These are phyloP conservation scores for Speoplatyrhinus poulsoni DNA, from an alignment of 2,113 vertebrate species.

Conservation along the genomic window DNA sequence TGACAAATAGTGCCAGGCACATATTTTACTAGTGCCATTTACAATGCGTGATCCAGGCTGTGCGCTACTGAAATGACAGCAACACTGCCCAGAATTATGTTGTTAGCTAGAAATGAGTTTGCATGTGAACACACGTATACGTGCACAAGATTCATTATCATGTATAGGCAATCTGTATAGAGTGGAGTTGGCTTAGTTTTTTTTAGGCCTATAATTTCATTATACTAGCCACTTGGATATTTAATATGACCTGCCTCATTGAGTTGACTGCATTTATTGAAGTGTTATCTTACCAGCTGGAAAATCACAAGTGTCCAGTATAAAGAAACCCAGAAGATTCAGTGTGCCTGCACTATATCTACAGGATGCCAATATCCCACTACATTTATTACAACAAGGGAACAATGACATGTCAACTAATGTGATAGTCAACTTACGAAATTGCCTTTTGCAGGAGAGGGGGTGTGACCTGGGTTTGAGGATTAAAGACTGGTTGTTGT, in stretches of 20 bases:
- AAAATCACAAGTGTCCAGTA: too few species aligned
- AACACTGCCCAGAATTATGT: conserved; percentile 50
- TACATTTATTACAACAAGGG: neutral
- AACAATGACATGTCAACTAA: too few species aligned
- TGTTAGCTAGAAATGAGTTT: conserved; percentile 2
- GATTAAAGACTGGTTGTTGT: too few species aligned
- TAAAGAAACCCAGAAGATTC: too few species aligned
- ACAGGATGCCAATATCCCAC: neutral
- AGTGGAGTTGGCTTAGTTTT: neutral
- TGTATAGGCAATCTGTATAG: neutral
- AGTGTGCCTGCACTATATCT: too few species aligned
- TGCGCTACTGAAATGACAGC: conserved; percentile 58
- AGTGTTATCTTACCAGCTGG: too few species aligned
- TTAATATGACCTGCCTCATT: neutral
- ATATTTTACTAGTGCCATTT: conserved; percentile 72
- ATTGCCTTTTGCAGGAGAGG: too few species aligned
- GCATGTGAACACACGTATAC: neutral
- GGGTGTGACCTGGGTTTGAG: too few species aligned
- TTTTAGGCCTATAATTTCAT: neutral
- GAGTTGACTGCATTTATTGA: too few species aligned
- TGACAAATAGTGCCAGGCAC: conserved; percentile 69
- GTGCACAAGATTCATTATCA: neutral
- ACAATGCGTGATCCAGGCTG: conserved; percentile 66
- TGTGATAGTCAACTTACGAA: too few species aligned
- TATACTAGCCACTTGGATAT: neutral